Conservation (phyloP, 1,140 invertebrate genomes). For the Philotrypesis tridentata region DNA sequence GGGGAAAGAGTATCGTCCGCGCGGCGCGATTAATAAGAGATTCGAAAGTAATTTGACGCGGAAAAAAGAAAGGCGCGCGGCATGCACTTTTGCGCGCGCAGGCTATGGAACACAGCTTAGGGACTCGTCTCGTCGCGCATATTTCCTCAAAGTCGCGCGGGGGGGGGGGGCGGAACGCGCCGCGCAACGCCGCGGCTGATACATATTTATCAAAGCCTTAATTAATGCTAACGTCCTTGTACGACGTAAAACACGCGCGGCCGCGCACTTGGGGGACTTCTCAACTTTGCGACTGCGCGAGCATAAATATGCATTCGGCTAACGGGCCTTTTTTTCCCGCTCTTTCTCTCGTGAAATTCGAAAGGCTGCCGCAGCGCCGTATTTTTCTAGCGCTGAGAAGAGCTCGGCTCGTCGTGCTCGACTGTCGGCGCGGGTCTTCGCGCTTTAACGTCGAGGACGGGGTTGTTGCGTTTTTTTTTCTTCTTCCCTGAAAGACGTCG, state of each 20-base stretch:
- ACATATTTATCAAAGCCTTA: slow-evolving; percentile 3
- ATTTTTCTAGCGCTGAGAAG: not conserved
- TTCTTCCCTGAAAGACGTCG: not conserved
- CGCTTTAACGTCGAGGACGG: not conserved
- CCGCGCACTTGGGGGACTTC: not conserved
- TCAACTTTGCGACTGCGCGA: not conserved
- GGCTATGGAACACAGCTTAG: not conserved
- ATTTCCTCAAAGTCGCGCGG: not conserved
- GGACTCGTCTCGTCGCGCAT: not conserved
- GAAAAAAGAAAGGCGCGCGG: not conserved
- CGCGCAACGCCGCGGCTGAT: not conserved
- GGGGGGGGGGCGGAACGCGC: too few species aligned
- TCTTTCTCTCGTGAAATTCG: too few species aligned
- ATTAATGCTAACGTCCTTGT: slow-evolving; percentile 10
- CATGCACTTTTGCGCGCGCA: not conserved
- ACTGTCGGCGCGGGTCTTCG: slow-evolving; percentile 5
- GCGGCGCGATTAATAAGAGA: not conserved
- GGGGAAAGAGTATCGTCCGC: too few species aligned
- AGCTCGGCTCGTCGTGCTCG: not conserved
- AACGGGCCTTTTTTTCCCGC: too few species aligned
- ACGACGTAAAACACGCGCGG: not conserved
- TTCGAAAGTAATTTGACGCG: not conserved
- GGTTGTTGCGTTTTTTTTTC: not conserved
- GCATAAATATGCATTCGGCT: not conserved
- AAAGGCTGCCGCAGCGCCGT: slow-evolving; percentile 16